Percentiles rank a stretch among this genome's conserved stretches.
Evolutionary conservation across 2,113 vertebrate species (phyloP).

Genomic region (Hippocampus comes): DNA sequence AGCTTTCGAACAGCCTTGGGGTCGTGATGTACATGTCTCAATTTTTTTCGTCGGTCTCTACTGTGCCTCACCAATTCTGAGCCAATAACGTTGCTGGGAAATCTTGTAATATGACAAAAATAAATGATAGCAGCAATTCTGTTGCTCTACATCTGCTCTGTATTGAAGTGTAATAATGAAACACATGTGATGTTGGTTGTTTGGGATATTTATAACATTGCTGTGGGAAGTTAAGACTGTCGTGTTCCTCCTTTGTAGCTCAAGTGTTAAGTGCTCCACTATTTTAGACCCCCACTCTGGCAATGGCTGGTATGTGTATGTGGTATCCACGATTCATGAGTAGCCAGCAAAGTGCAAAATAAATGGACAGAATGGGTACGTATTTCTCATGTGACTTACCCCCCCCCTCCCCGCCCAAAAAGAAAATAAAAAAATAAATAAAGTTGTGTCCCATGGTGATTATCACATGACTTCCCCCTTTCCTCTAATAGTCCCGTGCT

Average conservation of each 20-base stretch:
- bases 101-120: background rate
- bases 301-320: too few relatives aligned
- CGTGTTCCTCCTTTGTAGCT: background rate
- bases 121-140: background rate
- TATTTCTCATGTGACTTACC: slow-evolving; percentile 39
- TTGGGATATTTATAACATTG: background rate
- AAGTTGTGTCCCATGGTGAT: slow-evolving; percentile 49
- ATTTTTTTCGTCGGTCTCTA: background rate
- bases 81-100: background rate
- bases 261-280: background rate
- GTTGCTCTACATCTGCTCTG: background rate
- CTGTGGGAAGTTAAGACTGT: background rate
- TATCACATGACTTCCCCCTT: slow-evolving; percentile 52
- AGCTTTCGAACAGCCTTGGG: too few relatives aligned
- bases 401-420: too few relatives aligned
- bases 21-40: too few relatives aligned
- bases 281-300: too few relatives aligned
- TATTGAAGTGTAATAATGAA: background rate
- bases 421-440: slow-evolving; percentile 18
- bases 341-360: background rate
- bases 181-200: background rate
- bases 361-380: background rate
- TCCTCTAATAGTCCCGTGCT: slow-evolving; percentile 66
- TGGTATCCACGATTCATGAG: too few relatives aligned
- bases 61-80: background rate